These are phyloP conservation scores for Microplitis deprimator DNA, from an alignment of 2,888 invertebrate species.

Conservation along the genomic window DNA sequence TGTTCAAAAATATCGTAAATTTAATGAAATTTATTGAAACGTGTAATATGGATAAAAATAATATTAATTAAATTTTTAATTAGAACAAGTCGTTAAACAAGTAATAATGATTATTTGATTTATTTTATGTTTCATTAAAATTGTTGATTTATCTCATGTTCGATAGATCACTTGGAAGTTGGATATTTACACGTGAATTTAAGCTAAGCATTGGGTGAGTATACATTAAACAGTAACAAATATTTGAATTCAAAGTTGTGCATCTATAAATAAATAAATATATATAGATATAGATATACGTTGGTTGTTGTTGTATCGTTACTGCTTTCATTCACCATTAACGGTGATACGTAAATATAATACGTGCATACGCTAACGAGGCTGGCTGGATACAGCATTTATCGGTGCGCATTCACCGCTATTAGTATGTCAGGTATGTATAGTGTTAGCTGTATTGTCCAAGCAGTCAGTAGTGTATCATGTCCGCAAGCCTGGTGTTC, in stretches of 20 bases:
- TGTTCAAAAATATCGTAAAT: too few relatives aligned
- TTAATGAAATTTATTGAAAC: too few relatives aligned
- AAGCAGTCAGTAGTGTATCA: conserved; percentile 24
- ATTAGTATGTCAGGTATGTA: conserved; percentile 23
- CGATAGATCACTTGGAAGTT: conserved; percentile 1
- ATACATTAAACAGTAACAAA: conserved; percentile 18
- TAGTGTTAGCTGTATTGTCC: conserved; percentile 33
- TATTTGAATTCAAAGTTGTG: conserved; percentile 35
- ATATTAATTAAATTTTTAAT: too few relatives aligned
- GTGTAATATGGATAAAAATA: too few relatives aligned
- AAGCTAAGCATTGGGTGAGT: conserved; percentile 2
- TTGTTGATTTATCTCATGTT: neutral
- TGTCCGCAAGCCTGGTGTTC: conserved; percentile 17
- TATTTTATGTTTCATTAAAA: neutral
- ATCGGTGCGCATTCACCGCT: conserved; percentile 26
- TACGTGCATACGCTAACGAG: conserved; percentile 38
- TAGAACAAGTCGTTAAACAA: neutral
- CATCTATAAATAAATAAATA: neutral
- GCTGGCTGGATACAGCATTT: conserved; percentile 16
- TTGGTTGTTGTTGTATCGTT: neutral
- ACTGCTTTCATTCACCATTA: conserved; percentile 43
- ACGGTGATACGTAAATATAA: conserved; percentile 58
- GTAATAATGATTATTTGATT: neutral
- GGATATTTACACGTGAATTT: conserved; percentile 30
- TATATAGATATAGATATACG: neutral